phyloP scores from a whole-genome alignment of 2,888 invertebrate species.

The Phaonia tiefii region DNA sequence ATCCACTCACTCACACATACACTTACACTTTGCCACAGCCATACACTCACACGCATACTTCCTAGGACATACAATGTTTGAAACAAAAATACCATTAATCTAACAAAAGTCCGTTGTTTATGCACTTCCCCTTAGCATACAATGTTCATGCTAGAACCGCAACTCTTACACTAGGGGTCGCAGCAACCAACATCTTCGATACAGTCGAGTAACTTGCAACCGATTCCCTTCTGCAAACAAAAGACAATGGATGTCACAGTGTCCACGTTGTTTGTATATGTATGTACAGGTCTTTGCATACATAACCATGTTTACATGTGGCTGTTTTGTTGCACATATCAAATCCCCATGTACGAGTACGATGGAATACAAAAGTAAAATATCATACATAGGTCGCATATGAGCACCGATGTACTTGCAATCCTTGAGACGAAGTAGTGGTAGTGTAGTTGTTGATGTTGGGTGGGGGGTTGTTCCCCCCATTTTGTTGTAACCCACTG shows the following conservation, averaged over 20 bases:
- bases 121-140: constrained; percentile 4
- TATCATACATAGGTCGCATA: not conserved
- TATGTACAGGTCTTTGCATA: not conserved
- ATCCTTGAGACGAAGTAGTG: not conserved
- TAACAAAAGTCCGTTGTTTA: constrained; percentile 10
- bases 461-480: too few species aligned
- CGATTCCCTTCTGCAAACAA: not conserved
- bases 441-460: too few species aligned
- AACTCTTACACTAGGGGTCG: not conserved
- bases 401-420: not conserved
- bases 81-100: constrained; percentile 30
- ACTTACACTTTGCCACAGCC: not conserved
- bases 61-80: constrained; percentile 2
- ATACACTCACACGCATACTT: too few species aligned
- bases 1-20: not conserved
- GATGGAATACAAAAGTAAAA: not conserved
- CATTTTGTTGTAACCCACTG: not conserved
- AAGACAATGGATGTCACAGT: not conserved
- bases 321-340: not conserved
- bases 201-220: not conserved
- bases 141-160: not conserved
- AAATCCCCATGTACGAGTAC: not conserved
- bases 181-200: not conserved
- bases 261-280: not conserved
- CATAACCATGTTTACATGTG: too few species aligned